These are phyloP conservation scores for Catharus ustulatus DNA, from an alignment of 2,797 vertebrate genomes.

Conservation along the genomic window DNA sequence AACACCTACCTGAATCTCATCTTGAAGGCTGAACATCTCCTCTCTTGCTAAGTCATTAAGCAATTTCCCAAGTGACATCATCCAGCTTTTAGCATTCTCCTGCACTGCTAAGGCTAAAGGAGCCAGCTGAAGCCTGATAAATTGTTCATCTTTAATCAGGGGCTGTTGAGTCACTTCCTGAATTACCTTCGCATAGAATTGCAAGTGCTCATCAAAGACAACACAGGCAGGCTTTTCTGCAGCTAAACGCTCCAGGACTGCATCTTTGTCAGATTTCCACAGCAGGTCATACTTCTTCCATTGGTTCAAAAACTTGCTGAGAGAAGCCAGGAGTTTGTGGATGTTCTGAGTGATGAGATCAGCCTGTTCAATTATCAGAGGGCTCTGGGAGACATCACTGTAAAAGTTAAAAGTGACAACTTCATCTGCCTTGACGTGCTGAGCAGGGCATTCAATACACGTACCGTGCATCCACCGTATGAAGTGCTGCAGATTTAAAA, in stretches of 20 bases:
- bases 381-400: constrained; percentile 83
- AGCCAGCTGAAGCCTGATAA: constrained; percentile 84
- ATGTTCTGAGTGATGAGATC: constrained; percentile 82
- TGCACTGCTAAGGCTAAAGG: constrained; percentile 80
- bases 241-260: constrained; percentile 87
- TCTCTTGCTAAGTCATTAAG: constrained; percentile 86
- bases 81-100: constrained; percentile 84
- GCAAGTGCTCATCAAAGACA: constrained; percentile 88
- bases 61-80: constrained; percentile 83
- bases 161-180: constrained; percentile 81
- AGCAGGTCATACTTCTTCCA: constrained; percentile 89
- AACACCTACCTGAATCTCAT: constrained; percentile 83
- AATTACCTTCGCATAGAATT: constrained; percentile 80
- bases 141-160: constrained; percentile 80
- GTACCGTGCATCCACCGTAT: constrained; percentile 92
- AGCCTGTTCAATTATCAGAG: constrained; percentile 82
- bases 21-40: constrained; percentile 81
- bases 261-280: constrained; percentile 87
- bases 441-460: constrained; percentile 89
- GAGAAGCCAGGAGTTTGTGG: constrained; percentile 79
- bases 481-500: constrained; percentile 79
- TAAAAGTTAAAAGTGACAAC: constrained; percentile 83
- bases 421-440: constrained; percentile 79
- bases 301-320: constrained; percentile 78
- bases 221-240: constrained; percentile 83